Evolutionary conservation across 2,888 invertebrate genomes (phyloP).

Genomic region (Tachina fera): DNA sequence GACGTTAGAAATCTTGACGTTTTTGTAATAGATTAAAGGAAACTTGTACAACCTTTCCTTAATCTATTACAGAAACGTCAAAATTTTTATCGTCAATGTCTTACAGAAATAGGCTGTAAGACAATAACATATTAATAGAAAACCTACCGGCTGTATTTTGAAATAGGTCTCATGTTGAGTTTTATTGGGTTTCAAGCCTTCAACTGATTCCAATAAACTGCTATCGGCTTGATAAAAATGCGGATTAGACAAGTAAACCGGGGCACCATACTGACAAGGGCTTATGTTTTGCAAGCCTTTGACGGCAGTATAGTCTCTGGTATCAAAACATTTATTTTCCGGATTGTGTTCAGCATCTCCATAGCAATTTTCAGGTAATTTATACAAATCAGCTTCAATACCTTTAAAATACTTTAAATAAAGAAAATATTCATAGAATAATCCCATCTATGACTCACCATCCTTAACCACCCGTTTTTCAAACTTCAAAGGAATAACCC

Average conservation of each 20-base stretch:
- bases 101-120: no score
- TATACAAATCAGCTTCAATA: slow-evolving; percentile 89
- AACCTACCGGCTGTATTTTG: slow-evolving; percentile 91
- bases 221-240: slow-evolving; percentile 94
- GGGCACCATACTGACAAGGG: slow-evolving; percentile 94
- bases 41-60: no score
- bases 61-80: no score
- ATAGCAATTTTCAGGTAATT: slow-evolving; percentile 88
- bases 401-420: slow-evolving; percentile 82
- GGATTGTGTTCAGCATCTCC: slow-evolving; percentile 87
- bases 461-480: slow-evolving; percentile 88
- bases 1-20: no score
- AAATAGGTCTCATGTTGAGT: slow-evolving; percentile 90
- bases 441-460: slow-evolving; percentile 83
- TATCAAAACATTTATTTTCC: slow-evolving; percentile 89
- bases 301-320: slow-evolving; percentile 87
- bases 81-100: no score
- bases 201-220: slow-evolving; percentile 86
- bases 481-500: slow-evolving; percentile 90
- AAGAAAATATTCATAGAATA: background rate
- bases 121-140: background rate
- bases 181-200: slow-evolving; percentile 88
- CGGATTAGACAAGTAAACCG: slow-evolving; percentile 94
- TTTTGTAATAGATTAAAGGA: no score
- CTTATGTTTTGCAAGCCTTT: slow-evolving; percentile 93